Conservation (phyloP, 2,888 invertebrate species). For the Cryptophagus acutangulus region DNA sequence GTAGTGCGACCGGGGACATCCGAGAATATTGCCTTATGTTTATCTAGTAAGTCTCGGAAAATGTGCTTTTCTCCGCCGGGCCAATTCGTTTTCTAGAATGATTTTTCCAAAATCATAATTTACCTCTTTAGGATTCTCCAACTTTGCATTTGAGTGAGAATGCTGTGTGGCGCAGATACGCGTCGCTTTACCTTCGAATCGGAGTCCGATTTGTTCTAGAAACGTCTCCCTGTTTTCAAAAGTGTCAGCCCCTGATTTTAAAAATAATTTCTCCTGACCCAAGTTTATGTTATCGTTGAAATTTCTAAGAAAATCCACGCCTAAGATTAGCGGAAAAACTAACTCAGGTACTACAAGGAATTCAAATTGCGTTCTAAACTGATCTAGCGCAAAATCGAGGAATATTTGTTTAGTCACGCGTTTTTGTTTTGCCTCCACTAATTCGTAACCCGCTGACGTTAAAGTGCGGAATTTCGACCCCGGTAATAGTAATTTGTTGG, state of each 20-base stretch:
- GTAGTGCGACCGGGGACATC: constrained; percentile 9
- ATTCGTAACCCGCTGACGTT: neutral
- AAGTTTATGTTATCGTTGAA: neutral
- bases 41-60: neutral
- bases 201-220: no score
- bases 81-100: neutral
- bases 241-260: no score
- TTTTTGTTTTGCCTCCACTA: neutral
- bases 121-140: neutral
- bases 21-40: constrained; percentile 8
- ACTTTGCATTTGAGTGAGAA: no score
- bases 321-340: neutral
- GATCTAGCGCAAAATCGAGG: neutral
- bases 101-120: neutral
- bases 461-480: neutral
- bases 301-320: neutral
- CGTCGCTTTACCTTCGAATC: no score
- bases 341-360: neutral
- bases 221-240: no score
- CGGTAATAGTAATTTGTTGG: neutral
- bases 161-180: no score
- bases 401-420: neutral
- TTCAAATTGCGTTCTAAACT: neutral
- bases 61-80: no score
- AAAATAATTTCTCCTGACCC: no score